Evolutionary conservation across 92 coral and sea anemone genomes (phyloP), one percentile per base, ranked within the genome.

Genomic region (Porites evermanni): DNA sequence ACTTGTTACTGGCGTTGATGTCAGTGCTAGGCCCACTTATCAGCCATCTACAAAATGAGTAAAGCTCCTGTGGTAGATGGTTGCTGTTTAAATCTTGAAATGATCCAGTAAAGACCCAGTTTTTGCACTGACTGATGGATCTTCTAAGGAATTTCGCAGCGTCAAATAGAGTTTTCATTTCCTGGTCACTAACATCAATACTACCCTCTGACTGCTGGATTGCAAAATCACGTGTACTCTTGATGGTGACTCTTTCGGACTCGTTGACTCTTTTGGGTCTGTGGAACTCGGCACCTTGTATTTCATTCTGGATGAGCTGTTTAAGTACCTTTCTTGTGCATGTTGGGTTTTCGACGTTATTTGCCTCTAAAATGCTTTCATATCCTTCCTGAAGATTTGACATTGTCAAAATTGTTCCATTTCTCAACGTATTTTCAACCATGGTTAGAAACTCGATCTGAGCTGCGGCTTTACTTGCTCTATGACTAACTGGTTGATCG

Each of bases 221-320:
- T 0, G 92, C 75, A 65, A 75, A 67, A 78, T 92, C 92, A 66
- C 95, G 81, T 38, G 84, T 92, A 67, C 79, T 76, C 81, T 89
- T 89, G 6, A 72, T 60, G 32, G 90, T 92, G 18, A 92, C 77
- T 4, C 90, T 74, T 71, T 86, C 91, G 67, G 95, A 77, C 83
- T 92, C 95, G 73, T 93, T 89, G 19, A 72, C 54, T 47, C 91
- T 91, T 53, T 92, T 92, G 19, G 93, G 95, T 53, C 83, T 89
- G 65, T 93, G 90, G 61, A 93, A 86, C 74, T 93, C 93, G 8
- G 83, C 89, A 23, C 83, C 79, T 19, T 89, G 88, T 70, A 93
- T 90, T 81, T 93, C 63, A 82, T 64, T 83, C 24, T 81, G 59
- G 67, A 87, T 74, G 26, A 92, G 88, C 87, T 89, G 91, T 84